Base-by-base conservation (phyloP, 2,888 invertebrate species). In the Eurytoma californica region DNA sequence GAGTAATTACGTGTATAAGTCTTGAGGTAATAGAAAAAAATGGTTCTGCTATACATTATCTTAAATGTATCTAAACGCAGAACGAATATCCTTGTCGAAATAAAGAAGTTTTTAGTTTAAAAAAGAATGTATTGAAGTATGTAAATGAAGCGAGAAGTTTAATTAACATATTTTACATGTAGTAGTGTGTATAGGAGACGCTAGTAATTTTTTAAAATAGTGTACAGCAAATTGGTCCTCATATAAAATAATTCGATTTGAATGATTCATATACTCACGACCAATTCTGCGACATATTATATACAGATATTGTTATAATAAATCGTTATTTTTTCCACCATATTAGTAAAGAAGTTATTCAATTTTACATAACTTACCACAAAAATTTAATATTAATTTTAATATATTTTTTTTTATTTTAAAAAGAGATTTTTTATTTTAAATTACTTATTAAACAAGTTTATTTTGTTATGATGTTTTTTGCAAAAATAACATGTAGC, bases 311-410 rank as follows among this genome's bases (percentile, higher is more conserved):
- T 77, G 77, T 77, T 77, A 77, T 66, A 77, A 70, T 66, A 72
- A 77, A 77, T 66, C 66, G 72, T 72, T 77, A 77, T 69, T 72
- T 77, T 77, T 77, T 66, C 39, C 72, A 77, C 77, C 24, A 16
- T 77, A 69, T 67, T 57, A 55, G 14, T 53, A 72, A 16, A 39
- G 7, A 39, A 39, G 13, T 53, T 2, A 1, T n/a, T 53, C 12
- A 53, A n/a, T n/a, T 39, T 39, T 39, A 39, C 9, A 39, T 39
- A 2, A 39, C 39, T 39, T 7, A 3, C 39, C 7, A 3, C 7
- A 7, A 9, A 7, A 39, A 39, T 9, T 39, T 9, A 24, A 24
- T 39, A 9, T 39, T 39, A 39, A 39, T 39, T 0, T 39, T 0
- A 39, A 9, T 39, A 9, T 39, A 9, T 39, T 9, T 9, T 9